Evolutionary conservation across 2,888 invertebrate genomes (phyloP).

Genomic region (Sepiola atlantica): DNA sequence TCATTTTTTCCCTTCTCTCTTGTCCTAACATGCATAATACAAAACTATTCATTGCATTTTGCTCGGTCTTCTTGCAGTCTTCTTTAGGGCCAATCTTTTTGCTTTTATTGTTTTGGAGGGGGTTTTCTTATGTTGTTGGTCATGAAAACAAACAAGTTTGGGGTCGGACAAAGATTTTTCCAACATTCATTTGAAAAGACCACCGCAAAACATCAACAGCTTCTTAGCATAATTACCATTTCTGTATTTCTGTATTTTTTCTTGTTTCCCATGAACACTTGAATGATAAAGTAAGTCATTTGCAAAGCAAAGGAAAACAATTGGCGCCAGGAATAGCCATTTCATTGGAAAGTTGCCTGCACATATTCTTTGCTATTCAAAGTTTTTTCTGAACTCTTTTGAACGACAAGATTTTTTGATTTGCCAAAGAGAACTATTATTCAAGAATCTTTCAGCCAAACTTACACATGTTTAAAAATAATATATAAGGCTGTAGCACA

Average conservation of each 20-base stretch:
- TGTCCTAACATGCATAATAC: not conserved
- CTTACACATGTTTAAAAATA: too few relatives aligned
- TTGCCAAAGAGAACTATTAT: not conserved
- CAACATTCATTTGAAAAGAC: not conserved
- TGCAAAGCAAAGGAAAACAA: not conserved
- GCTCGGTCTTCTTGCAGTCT: not conserved
- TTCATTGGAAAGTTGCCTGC: not conserved
- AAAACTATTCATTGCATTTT: not conserved
- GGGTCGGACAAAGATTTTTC: not conserved
- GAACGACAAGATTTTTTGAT: not conserved
- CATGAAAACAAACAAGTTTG: not conserved
- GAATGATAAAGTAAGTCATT: constrained; percentile 3
- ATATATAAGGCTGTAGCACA: too few relatives aligned
- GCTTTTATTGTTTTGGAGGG: not conserved
- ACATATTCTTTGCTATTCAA: not conserved
- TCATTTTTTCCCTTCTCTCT: not conserved
- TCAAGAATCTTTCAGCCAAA: too few relatives aligned
- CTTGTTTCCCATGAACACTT: not conserved
- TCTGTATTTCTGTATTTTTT: not conserved
- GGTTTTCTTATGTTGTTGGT: not conserved
- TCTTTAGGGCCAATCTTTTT: not conserved
- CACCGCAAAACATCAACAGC: not conserved
- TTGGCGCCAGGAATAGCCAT: not conserved
- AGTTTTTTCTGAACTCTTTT: not conserved
- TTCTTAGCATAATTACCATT: not conserved